Conservation (phyloP, 2,797 vertebrate genomes). For the Diplodus puntazzo region DNA sequence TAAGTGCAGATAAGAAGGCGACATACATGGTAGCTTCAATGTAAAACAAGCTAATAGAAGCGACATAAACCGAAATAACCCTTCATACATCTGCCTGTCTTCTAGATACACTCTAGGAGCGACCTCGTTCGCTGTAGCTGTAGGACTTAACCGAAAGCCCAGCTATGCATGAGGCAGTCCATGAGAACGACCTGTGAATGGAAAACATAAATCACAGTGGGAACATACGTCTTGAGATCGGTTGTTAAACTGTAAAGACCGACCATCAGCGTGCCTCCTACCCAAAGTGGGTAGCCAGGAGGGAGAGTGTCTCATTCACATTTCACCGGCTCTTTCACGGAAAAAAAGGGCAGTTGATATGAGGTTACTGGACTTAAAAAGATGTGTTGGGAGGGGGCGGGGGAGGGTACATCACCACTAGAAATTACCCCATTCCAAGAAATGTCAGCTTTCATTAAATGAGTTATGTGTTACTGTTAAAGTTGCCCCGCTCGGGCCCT, state of each 20-base stretch:
- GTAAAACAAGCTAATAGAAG: background rate
- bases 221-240: slow-evolving; percentile 36
- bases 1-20: no score
- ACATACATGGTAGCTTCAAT: background rate
- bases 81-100: background rate
- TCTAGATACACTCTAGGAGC: background rate
- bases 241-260: slow-evolving; percentile 28
- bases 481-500: slow-evolving; percentile 45
- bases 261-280: slow-evolving; percentile 19
- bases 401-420: slow-evolving; percentile 56
- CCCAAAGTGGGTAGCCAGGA: slow-evolving; percentile 6
- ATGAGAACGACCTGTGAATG: background rate
- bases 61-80: background rate
- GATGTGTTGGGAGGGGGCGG: slow-evolving; percentile 25
- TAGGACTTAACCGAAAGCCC: background rate
- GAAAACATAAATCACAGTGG: slow-evolving; percentile 40
- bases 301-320: slow-evolving; percentile 42
- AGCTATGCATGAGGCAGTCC: slow-evolving; percentile 1
- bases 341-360: slow-evolving; percentile 64
- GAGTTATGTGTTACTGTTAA: slow-evolving; percentile 55
- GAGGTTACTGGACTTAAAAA: slow-evolving; percentile 56
- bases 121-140: background rate
- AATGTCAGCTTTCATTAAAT: slow-evolving; percentile 63
- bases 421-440: slow-evolving; percentile 57
- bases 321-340: slow-evolving; percentile 43